These are phyloP conservation scores for Apoda limacodes DNA, from an alignment of 2,888 invertebrate genomes.

Conservation along the genomic window DNA sequence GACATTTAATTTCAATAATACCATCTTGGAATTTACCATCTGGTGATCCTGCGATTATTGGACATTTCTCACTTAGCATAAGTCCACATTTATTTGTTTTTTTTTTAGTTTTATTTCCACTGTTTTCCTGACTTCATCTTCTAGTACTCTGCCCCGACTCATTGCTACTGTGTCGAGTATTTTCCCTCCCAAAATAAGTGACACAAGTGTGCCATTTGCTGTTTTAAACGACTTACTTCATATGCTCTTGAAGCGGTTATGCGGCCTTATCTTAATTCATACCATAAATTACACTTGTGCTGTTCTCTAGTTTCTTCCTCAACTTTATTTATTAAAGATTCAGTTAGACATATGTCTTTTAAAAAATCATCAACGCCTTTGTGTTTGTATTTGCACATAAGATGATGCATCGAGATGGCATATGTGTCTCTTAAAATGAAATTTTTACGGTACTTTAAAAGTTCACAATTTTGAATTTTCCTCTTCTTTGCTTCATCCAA, in stretches of 20 bases:
- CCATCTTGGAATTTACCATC: constrained; percentile 21
- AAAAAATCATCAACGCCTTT: constrained; percentile 16
- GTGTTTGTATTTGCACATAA: constrained; percentile 17
- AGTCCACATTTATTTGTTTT: constrained; percentile 20
- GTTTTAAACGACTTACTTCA: constrained; percentile 25
- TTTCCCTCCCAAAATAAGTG: constrained; percentile 20
- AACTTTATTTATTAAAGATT: constrained; percentile 7
- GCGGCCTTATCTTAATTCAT: constrained; percentile 27
- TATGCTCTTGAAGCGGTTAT: constrained; percentile 27
- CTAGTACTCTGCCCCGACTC: constrained; percentile 8
- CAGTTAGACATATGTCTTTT: constrained; percentile 7
- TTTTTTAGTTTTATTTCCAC: constrained; percentile 16
- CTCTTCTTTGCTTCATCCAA: constrained; percentile 18
- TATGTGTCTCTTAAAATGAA: too few species aligned
- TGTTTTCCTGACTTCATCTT: constrained; percentile 16
- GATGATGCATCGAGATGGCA: constrained; percentile 18
- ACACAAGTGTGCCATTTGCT: constrained; percentile 19
- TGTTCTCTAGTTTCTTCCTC: constrained; percentile 15
- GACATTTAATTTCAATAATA: constrained; percentile 20
- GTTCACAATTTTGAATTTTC: too few species aligned
- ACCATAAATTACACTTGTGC: constrained; percentile 21
- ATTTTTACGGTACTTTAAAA: too few species aligned
- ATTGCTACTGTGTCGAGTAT: constrained; percentile 18
- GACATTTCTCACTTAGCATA: constrained; percentile 17
- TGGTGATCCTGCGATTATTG: constrained; percentile 25